Evolutionary conservation across 2,888 invertebrate genomes (phyloP).

Genomic region (Drosophila sordidapex): DNA sequence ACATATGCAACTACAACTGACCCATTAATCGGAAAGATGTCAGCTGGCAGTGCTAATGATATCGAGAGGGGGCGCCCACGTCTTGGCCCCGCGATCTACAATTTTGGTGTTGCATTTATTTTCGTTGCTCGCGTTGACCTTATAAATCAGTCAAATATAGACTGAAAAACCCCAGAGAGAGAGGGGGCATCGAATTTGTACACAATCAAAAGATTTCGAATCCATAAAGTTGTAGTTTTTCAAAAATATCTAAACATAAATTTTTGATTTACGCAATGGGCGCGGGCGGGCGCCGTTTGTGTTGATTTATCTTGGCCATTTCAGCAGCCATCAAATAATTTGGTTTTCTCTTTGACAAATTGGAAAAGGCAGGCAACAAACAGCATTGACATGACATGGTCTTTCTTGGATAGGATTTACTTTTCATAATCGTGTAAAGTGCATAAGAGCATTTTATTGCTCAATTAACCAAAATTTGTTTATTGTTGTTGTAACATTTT

Average conservation of each 20-base stretch:
- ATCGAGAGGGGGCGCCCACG: slow-evolving; percentile 60
- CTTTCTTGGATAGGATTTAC: slow-evolving; percentile 4
- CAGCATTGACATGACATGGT: slow-evolving; percentile 1
- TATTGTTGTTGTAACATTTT: slow-evolving; percentile 26
- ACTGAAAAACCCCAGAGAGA: neutral
- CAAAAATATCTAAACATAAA: slow-evolving; percentile 62
- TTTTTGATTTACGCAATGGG: slow-evolving; percentile 74
- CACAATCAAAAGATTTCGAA: slow-evolving; percentile 58
- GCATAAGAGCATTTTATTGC: slow-evolving; percentile 59
- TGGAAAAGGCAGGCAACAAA: slow-evolving; percentile 40
- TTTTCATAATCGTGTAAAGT: slow-evolving; percentile 55
- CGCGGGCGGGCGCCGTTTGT: slow-evolving; percentile 42
- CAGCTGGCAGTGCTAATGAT: slow-evolving; percentile 66
- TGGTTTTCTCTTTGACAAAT: slow-evolving; percentile 57
- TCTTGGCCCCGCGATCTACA: slow-evolving; percentile 48
- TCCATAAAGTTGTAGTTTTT: slow-evolving; percentile 54
- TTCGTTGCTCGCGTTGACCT: slow-evolving; percentile 66
- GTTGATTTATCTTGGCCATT: slow-evolving; percentile 69
- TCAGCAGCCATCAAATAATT: slow-evolving; percentile 68
- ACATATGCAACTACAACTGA: slow-evolving; percentile 32
- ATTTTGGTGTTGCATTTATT: slow-evolving; percentile 56
- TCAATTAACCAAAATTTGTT: slow-evolving; percentile 50
- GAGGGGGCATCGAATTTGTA: slow-evolving; percentile 42
- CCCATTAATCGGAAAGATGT: slow-evolving; percentile 72
- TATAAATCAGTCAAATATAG: slow-evolving; percentile 62